These are phyloP conservation scores for Lithophane semibrunnea DNA, from an alignment of 2,888 invertebrate species.

Conservation along the genomic window DNA sequence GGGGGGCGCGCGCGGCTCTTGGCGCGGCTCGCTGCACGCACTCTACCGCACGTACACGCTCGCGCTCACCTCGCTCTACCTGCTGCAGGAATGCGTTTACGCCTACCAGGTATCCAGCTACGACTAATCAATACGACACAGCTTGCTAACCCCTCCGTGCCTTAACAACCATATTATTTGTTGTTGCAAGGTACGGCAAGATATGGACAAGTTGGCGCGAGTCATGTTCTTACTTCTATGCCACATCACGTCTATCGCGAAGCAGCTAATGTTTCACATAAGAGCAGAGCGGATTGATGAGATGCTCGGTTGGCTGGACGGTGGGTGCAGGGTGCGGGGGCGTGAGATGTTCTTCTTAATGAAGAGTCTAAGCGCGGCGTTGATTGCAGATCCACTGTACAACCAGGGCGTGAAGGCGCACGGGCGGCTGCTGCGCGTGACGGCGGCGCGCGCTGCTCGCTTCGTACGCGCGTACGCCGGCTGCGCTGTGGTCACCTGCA, in stretches of 20 bases:
- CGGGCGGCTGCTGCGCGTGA: slow-evolving; percentile 48
- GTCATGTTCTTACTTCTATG: slow-evolving; percentile 87
- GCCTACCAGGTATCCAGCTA: slow-evolving; percentile 70
- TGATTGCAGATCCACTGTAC: slow-evolving; percentile 65
- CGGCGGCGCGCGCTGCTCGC: slow-evolving; percentile 65
- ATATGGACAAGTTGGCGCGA: slow-evolving; percentile 82
- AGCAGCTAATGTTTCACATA: slow-evolving; percentile 81
- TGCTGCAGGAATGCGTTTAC: slow-evolving; percentile 73
- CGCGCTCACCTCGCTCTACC: slow-evolving; percentile 67
- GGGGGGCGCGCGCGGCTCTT: slow-evolving; percentile 6
- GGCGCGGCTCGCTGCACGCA: slow-evolving; percentile 35
- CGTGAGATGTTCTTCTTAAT: not conserved
- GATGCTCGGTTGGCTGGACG: slow-evolving; percentile 65
- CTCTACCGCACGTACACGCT: slow-evolving; percentile 69
- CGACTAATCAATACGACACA: not conserved
- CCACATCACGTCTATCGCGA: slow-evolving; percentile 84
- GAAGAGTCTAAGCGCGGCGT: not conserved
- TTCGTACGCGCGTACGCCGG: slow-evolving; percentile 71
- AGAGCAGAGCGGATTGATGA: slow-evolving; percentile 66
- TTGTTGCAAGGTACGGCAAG: slow-evolving; percentile 73
- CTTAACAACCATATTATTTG: not conserved
- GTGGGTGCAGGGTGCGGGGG: slow-evolving; percentile 41
- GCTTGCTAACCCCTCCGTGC: not conserved
- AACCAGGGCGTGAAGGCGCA: slow-evolving; percentile 42
- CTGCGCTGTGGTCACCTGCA: slow-evolving; percentile 80